Conservation (phyloP, 2,113 vertebrate species). For the Poecilia latipinna region DNA sequence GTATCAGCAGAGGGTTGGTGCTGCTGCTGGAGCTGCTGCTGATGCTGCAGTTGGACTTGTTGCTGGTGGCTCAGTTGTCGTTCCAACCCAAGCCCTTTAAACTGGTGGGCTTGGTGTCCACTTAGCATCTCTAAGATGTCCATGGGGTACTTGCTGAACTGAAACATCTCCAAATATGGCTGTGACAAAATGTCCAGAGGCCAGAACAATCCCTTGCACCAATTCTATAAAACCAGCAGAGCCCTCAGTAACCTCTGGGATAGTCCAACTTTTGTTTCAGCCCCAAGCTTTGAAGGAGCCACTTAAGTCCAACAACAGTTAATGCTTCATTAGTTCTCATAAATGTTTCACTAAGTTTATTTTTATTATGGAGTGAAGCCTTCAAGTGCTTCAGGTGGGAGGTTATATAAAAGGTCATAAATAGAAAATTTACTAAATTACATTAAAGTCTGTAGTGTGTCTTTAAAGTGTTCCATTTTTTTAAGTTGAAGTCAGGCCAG, state of each 20-base stretch:
- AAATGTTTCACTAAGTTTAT: slow-evolving; percentile 25
- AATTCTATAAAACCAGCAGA: slow-evolving; percentile 42
- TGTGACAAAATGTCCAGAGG: slow-evolving; percentile 47
- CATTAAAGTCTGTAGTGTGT: slow-evolving; percentile 66
- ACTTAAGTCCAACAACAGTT: slow-evolving; percentile 32
- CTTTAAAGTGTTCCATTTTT: slow-evolving; percentile 47
- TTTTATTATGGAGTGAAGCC: slow-evolving; percentile 31
- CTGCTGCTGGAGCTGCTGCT: slow-evolving; percentile 83
- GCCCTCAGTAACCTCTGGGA: slow-evolving; percentile 25
- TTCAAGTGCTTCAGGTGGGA: slow-evolving; percentile 54
- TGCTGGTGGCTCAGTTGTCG: slow-evolving; percentile 83
- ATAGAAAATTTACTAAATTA: slow-evolving; percentile 52
- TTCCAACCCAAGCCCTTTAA: slow-evolving; percentile 83
- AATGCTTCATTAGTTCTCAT: slow-evolving; percentile 25
- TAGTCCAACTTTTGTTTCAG: slow-evolving; percentile 1
- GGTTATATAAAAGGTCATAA: slow-evolving; percentile 53
- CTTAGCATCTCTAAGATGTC: slow-evolving; percentile 87
- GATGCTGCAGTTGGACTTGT: slow-evolving; percentile 83
- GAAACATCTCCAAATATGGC: slow-evolving; percentile 79
- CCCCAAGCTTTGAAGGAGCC: slow-evolving; percentile 18
- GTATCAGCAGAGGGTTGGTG: slow-evolving; percentile 76
- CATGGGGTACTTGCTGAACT: slow-evolving; percentile 86
- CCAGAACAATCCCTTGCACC: slow-evolving; percentile 13
- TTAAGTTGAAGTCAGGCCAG: slow-evolving; percentile 11
- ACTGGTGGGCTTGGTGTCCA: slow-evolving; percentile 85